These are phyloP conservation scores for Sylvia borin DNA, from an alignment of 2,797 vertebrate genomes.

Conservation along the genomic window DNA sequence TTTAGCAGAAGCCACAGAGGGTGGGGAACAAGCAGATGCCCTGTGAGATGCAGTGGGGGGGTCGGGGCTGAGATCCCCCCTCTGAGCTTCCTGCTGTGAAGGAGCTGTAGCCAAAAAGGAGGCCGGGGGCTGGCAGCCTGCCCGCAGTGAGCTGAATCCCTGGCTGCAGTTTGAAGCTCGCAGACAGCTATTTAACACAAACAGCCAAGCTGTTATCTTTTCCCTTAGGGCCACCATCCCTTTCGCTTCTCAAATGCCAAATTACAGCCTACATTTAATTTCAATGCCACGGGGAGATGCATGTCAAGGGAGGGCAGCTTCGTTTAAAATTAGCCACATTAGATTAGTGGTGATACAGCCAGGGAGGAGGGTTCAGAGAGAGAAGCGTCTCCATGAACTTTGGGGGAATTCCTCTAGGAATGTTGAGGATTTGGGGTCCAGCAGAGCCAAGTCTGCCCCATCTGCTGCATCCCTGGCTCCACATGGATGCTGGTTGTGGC, in stretches of 20 bases:
- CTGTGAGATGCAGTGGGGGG: not conserved
- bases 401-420: constrained; percentile 1
- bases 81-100: constrained; percentile 30
- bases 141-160: constrained; percentile 52
- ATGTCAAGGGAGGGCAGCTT: constrained; percentile 70
- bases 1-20: not conserved
- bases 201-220: constrained; percentile 75
- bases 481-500: not conserved
- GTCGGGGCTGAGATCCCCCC: not conserved
- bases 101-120: constrained; percentile 42
- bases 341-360: constrained; percentile 35
- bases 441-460: not conserved
- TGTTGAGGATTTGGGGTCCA: not conserved
- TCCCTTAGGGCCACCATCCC: constrained; percentile 76
- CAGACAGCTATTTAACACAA: constrained; percentile 76
- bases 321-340: constrained; percentile 67
- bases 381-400: not conserved
- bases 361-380: not conserved
- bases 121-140: constrained; percentile 61
- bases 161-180: constrained; percentile 70
- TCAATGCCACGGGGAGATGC: constrained; percentile 64
- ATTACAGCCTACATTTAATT: constrained; percentile 77
- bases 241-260: constrained; percentile 74
- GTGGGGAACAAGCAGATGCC: not conserved
- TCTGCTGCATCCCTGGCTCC: not conserved